Evolutionary conservation across 2,888 invertebrate genomes (phyloP).

Genomic region (Drosophila falleni): DNA sequence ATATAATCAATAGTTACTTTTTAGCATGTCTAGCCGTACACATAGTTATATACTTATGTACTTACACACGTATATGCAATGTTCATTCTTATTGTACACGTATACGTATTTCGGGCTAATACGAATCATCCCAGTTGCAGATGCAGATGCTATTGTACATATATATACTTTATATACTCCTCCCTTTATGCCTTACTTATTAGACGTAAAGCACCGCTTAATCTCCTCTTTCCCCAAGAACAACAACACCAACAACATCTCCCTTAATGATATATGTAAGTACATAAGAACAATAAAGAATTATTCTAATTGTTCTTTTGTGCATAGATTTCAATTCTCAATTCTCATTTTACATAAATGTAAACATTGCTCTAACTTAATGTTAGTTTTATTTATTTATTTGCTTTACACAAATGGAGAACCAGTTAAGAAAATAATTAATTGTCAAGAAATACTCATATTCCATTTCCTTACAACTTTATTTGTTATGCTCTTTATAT

Average conservation of each 20-base stretch:
- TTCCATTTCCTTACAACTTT: conserved; percentile 32
- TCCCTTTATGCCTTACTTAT: conserved; percentile 41
- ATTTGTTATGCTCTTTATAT: conserved; percentile 31
- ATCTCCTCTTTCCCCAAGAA: conserved; percentile 8
- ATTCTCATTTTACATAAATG: conserved; percentile 27
- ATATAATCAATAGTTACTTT: conserved; percentile 57
- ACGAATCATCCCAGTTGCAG: conserved; percentile 9
- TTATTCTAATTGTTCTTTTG: conserved; percentile 10
- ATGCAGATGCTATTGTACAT: conserved; percentile 16
- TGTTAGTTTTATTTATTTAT: conserved; percentile 30
- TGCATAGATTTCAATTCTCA: conserved; percentile 24
- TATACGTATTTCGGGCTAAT: conserved; percentile 11
- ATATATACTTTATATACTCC: conserved; percentile 16
- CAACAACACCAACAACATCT: too few relatives aligned
- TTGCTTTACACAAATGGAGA: conserved; percentile 13
- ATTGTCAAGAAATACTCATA: conserved; percentile 7
- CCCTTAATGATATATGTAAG: too few relatives aligned
- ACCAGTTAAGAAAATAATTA: conserved; percentile 11
- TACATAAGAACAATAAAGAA: conserved; percentile 14
- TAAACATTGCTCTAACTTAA: conserved; percentile 15
- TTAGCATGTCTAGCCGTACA: conserved; percentile 43
- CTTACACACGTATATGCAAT: conserved; percentile 12
- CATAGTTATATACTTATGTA: conserved; percentile 35
- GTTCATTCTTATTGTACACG: conserved; percentile 29
- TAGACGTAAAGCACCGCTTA: conserved; percentile 39